Conservation (phyloP, 1,140 invertebrate genomes). For the Pseudoatta argentina region DNA sequence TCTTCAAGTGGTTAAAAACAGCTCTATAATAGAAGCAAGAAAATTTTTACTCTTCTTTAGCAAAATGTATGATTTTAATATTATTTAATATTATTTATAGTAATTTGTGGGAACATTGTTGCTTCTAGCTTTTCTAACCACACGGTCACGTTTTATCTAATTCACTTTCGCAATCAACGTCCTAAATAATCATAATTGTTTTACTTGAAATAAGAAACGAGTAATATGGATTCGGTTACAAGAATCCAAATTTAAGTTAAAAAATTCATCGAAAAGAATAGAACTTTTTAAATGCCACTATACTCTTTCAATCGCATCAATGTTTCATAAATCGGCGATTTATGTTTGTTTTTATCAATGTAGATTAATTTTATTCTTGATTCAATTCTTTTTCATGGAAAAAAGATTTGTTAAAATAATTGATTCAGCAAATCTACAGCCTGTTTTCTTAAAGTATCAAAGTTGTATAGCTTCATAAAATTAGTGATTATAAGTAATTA, state of each 20-base stretch:
- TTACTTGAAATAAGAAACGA: not conserved
- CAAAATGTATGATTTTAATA: not conserved
- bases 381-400: too few relatives aligned
- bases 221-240: not conserved
- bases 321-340: slow-evolving; percentile 1
- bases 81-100: not conserved
- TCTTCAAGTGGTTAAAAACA: not conserved
- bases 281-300: not conserved
- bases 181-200: slow-evolving; percentile 3
- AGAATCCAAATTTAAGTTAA: not conserved
- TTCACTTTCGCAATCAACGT: slow-evolving; percentile 15
- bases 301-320: not conserved
- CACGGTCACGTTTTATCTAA: not conserved
- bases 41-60: not conserved
- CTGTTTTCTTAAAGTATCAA: too few relatives aligned
- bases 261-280: not conserved
- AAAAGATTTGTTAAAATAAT: too few relatives aligned
- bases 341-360: not conserved
- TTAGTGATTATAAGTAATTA: too few relatives aligned
- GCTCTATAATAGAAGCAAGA: not conserved
- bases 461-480: too few relatives aligned
- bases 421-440: too few relatives aligned
- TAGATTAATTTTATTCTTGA: too few relatives aligned
- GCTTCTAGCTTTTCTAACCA: not conserved
- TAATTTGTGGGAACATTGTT: not conserved